Percentiles rank a stretch among this genome's conserved stretches.
Evolutionary conservation across 2,888 invertebrate genomes (phyloP).

Genomic region (Sinotaia quadrata): DNA sequence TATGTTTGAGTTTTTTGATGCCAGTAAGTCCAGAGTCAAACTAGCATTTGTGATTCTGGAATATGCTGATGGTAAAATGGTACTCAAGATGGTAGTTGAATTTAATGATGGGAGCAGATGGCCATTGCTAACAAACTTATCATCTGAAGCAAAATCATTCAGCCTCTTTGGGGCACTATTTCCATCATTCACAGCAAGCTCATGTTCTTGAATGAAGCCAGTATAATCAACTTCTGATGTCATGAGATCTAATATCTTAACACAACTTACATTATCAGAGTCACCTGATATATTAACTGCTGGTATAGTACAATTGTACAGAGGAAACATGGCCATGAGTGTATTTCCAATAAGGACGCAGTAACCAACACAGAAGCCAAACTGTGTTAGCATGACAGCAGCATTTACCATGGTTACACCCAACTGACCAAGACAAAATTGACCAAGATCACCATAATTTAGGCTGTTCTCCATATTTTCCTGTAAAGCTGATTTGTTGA

Average conservation of each 20-base stretch:
- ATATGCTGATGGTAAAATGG: too few relatives aligned
- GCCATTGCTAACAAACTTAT: too few relatives aligned
- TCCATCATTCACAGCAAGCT: too few relatives aligned
- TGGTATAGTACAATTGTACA: constrained; percentile 39
- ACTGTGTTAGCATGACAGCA: constrained; percentile 66
- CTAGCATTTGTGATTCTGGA: too few relatives aligned
- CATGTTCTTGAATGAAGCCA: too few relatives aligned
- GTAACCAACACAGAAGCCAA: constrained; percentile 65
- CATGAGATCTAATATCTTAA: neutral
- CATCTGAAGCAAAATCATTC: too few relatives aligned
- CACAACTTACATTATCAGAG: neutral
- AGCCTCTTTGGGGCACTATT: too few relatives aligned
- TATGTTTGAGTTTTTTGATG: too few relatives aligned
- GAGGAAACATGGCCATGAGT: constrained; percentile 59
- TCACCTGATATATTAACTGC: neutral
- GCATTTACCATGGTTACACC: constrained; percentile 63
- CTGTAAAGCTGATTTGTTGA: neutral
- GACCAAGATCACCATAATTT: constrained; percentile 68
- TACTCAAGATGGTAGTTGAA: too few relatives aligned
- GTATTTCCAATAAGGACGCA: constrained; percentile 70
- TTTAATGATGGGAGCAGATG: too few relatives aligned
- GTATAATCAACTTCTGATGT: neutral
- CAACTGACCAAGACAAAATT: constrained; percentile 54
- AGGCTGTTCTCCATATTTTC: constrained; percentile 48
- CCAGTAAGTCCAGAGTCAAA: too few relatives aligned